phyloP scores from a whole-genome alignment of 2,113 vertebrate genomes.

The Micronycteris hirsuta region DNA sequence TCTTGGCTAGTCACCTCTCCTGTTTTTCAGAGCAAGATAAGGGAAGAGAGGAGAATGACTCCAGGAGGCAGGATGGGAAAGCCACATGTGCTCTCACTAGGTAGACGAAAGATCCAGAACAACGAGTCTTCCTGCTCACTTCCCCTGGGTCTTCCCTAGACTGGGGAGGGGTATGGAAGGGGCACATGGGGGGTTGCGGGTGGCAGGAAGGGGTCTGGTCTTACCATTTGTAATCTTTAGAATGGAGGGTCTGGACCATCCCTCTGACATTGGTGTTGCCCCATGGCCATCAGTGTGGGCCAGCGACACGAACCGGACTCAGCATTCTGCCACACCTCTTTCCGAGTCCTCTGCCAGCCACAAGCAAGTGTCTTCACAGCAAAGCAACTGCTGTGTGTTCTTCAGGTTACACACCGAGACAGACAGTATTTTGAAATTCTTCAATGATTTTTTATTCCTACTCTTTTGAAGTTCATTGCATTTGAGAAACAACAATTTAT shows the following conservation, averaged over 20 bases:
- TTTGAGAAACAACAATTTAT: not conserved
- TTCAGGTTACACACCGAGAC: not conserved
- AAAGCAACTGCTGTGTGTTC: not conserved
- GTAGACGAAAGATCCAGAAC: not conserved
- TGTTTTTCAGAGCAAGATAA: not conserved
- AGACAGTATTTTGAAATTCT: not conserved
- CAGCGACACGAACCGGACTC: not conserved
- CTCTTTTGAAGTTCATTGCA: not conserved
- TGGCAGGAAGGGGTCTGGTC: not conserved
- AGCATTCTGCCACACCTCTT: not conserved
- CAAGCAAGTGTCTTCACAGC: no score
- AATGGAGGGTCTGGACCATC: rapidly evolving
- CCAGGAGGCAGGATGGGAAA: not conserved
- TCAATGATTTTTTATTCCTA: not conserved
- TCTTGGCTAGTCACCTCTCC: not conserved
- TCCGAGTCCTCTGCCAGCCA: not conserved
- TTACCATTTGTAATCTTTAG: not conserved
- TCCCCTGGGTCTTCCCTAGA: not conserved
- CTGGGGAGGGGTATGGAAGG: not conserved
- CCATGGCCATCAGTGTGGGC: not conserved
- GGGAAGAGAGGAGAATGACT: not conserved
- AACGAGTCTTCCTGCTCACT: no score
- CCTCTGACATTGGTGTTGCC: not conserved
- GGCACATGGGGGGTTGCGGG: not conserved
- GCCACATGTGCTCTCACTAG: not conserved